Percentiles rank a stretch among this genome's conserved stretches.
phyloP scores from a whole-genome alignment of 2,888 invertebrate genomes.

The Aporophyla lueneburgensis region DNA sequence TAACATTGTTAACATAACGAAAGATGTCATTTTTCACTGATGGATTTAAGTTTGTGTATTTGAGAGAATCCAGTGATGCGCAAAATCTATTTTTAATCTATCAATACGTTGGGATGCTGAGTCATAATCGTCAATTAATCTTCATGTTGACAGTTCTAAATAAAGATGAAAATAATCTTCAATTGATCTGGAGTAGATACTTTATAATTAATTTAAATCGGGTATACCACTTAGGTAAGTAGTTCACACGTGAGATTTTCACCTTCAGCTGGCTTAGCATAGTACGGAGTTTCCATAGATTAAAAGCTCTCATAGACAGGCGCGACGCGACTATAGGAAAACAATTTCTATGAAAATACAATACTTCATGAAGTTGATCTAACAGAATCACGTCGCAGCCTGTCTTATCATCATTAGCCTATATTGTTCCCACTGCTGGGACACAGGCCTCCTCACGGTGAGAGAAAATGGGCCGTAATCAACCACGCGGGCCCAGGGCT shows the following conservation, averaged over 20 bases:
- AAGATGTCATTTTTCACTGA: constrained; percentile 36
- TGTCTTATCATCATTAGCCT: too few species aligned
- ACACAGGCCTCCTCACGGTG: too few species aligned
- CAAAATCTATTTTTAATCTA: constrained; percentile 63
- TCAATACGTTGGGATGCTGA: constrained; percentile 51
- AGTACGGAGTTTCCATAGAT: neutral
- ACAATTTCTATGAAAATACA: too few species aligned
- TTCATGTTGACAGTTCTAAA: constrained; percentile 46
- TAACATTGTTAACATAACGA: constrained; percentile 14
- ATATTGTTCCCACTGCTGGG: too few species aligned
- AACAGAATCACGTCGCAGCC: too few species aligned
- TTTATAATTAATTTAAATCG: constrained; percentile 3
- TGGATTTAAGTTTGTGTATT: constrained; percentile 49
- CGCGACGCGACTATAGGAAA: too few species aligned
- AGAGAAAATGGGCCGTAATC: too few species aligned
- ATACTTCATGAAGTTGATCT: too few species aligned
- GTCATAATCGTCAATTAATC: constrained; percentile 61
- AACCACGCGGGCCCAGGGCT: too few species aligned
- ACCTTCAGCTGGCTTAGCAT: too few species aligned
- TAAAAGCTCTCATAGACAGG: neutral
- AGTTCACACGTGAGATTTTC: too few species aligned
- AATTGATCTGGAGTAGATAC: constrained; percentile 18
- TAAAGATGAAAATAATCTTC: constrained; percentile 23
- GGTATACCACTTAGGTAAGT: neutral
- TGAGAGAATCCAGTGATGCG: constrained; percentile 52